A percentile compares a stretch with the other conserved stretches of the same genome.
These are phyloP conservation scores for Carcharodon carcharias DNA, from an alignment of 2,797 vertebrate genomes.

Conservation along the genomic window DNA sequence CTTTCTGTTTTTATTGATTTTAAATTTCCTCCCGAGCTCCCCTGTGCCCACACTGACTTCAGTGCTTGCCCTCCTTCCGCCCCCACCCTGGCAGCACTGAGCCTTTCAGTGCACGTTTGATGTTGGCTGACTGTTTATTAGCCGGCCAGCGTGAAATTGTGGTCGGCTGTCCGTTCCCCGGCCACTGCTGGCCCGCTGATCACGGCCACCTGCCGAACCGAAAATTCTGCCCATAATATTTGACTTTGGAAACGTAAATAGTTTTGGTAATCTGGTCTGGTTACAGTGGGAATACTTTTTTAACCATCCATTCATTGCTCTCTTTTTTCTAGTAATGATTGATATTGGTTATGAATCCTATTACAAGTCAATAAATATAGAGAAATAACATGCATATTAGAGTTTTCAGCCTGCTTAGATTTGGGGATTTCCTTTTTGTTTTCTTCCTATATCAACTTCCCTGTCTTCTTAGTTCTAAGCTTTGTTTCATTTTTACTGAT, in stretches of 20 bases:
- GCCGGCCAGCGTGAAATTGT: too few species aligned
- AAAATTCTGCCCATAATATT: neutral
- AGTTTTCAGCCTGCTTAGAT: neutral
- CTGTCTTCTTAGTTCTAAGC: neutral
- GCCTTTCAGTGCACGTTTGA: too few species aligned
- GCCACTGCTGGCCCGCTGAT: too few species aligned
- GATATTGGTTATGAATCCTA: neutral
- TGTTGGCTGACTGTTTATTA: too few species aligned
- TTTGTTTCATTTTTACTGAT: neutral
- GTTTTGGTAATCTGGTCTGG: neutral
- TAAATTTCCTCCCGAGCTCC: too few species aligned
- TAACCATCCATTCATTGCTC: neutral
- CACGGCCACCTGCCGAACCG: too few species aligned
- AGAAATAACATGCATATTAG: neutral
- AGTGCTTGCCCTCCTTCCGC: too few species aligned
- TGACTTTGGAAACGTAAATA: neutral
- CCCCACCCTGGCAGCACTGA: too few species aligned
- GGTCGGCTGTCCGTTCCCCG: too few species aligned
- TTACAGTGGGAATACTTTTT: neutral
- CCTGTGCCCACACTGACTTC: too few species aligned
- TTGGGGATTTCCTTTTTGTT: neutral
- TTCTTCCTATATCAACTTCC: neutral
- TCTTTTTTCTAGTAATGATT: neutral
- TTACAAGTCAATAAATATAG: neutral
- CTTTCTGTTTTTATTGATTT: too few species aligned